These are phyloP conservation scores for Amphipyra tragopoginis DNA, from an alignment of 2,888 invertebrate genomes.

Conservation along the genomic window DNA sequence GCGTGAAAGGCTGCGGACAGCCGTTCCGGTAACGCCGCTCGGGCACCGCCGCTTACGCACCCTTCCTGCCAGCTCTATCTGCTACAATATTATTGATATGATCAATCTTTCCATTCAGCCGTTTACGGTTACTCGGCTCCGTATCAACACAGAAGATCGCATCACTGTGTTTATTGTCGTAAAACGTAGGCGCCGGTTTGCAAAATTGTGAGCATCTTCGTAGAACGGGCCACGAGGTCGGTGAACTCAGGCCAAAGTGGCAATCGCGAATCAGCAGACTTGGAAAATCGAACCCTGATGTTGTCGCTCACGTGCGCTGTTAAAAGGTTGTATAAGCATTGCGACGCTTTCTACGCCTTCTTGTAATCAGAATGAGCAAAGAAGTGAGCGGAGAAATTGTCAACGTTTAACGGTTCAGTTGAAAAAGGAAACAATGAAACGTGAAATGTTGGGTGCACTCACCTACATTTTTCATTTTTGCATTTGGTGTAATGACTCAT, in stretches of 20 bases:
- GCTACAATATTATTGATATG: slow-evolving; percentile 50
- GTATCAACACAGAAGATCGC: slow-evolving; percentile 40
- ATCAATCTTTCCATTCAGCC: slow-evolving; percentile 47
- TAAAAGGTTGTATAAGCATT: slow-evolving; percentile 83
- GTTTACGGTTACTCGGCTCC: slow-evolving; percentile 52
- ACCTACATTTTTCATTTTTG: slow-evolving; percentile 39
- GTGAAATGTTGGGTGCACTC: slow-evolving; percentile 59
- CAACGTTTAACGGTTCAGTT: slow-evolving; percentile 76
- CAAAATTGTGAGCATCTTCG: slow-evolving; percentile 67
- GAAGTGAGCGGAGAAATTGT: slow-evolving; percentile 86
- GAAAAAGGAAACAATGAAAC: slow-evolving; percentile 76
- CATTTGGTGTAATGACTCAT: slow-evolving; percentile 26
- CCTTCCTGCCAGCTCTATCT: slow-evolving; percentile 63
- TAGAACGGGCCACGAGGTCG: slow-evolving; percentile 74
- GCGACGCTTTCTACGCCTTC: slow-evolving; percentile 83
- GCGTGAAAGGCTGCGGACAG: slow-evolving; percentile 87
- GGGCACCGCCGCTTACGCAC: slow-evolving; percentile 60
- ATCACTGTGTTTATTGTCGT: slow-evolving; percentile 54
- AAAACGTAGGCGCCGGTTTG: slow-evolving; percentile 65
- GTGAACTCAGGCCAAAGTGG: slow-evolving; percentile 74
- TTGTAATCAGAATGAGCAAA: slow-evolving; percentile 82
- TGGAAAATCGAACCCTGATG: slow-evolving; percentile 71
- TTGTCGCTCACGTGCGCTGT: slow-evolving; percentile 71
- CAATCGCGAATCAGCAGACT: slow-evolving; percentile 74
- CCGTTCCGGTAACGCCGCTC: slow-evolving; percentile 73